Evolutionary conservation across 2,888 invertebrate genomes (phyloP), one percentile per base, ranked within the genome.

Genomic region (Rotaria sp.): DNA sequence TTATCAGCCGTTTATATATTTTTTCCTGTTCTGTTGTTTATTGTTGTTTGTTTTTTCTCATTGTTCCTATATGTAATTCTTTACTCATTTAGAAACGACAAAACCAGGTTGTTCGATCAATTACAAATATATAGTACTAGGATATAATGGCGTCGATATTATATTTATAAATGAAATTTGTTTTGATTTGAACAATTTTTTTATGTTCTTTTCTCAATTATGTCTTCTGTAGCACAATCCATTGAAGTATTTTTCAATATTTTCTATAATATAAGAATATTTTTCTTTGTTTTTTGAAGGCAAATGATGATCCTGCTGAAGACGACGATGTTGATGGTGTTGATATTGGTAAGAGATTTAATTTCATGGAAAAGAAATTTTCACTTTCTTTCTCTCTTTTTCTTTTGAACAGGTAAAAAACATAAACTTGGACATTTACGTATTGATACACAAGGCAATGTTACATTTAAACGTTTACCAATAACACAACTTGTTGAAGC

Each of bases 391-490:
- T n/a, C n/a, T n/a, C n/a, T n/a, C n/a, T 15, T 35, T n/a, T 57
- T 57, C 0, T 15, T 67, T 67, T 3, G 7, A 30, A 35, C 21
- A 67, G 67, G 80, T 80, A 80, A 80, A 80, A 45, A 45, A 45
- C 80, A 80, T n/a, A 80, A 80, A 45, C 45, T 80, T n/a, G 80
- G 80, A 26, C 80, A 80, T 80, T n/a, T 80, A 80, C 80, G 80
- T 45, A 45, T 80, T 41, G 80, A 80, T 13, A 80, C 26, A 11
- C 45, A 80, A 45, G 80, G 80, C 11, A 80, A 80, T 45, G 80
- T 80, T 41, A 80, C 80, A 26, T 80, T 80, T 80, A 80, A 80
- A 80, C 41, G 80, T 26, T n/a, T 80, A n/a, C 80, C 80, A 13
- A 80, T 80, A 26, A 80, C 80, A 26, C 80, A 80, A 80, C 45